Evolutionary conservation across 2,113 vertebrate genomes (phyloP).

Genomic region (Passer domesticus): DNA sequence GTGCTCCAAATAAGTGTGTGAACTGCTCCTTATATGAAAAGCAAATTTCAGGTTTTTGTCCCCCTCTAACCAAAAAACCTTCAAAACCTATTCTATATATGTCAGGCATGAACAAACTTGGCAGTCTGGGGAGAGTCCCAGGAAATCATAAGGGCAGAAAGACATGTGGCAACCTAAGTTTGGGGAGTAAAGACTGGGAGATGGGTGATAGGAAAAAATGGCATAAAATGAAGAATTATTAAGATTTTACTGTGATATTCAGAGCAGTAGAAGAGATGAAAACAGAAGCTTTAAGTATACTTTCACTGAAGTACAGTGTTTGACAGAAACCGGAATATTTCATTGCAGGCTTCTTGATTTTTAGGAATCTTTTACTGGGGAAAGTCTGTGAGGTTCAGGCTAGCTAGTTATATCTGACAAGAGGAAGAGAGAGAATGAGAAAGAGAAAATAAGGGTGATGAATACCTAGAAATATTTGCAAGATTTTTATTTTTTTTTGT

Average conservation of each 20-base stretch:
- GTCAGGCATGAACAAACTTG: background rate
- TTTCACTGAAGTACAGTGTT: background rate
- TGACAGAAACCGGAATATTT: background rate
- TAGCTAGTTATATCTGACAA: background rate
- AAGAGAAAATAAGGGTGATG: background rate
- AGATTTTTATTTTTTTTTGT: background rate
- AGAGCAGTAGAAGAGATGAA: background rate
- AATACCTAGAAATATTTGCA: background rate
- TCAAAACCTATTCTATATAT: background rate
- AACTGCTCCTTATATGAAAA: background rate
- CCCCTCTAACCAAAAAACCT: background rate
- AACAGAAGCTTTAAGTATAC: background rate
- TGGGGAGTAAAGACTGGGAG: background rate
- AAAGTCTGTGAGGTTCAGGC: background rate
- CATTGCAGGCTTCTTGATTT: background rate
- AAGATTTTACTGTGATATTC: background rate
- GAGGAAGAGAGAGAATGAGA: background rate
- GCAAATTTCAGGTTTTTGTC: background rate
- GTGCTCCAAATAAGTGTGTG: background rate
- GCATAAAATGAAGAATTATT: background rate
- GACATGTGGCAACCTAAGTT: background rate
- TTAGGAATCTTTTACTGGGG: background rate
- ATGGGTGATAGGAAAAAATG: background rate
- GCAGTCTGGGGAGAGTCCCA: background rate
- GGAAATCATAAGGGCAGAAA: background rate